Evolutionary conservation across 2,888 invertebrate species (phyloP), one percentile per base, ranked within the genome.

Genomic region (Phalera bucephala): DNA sequence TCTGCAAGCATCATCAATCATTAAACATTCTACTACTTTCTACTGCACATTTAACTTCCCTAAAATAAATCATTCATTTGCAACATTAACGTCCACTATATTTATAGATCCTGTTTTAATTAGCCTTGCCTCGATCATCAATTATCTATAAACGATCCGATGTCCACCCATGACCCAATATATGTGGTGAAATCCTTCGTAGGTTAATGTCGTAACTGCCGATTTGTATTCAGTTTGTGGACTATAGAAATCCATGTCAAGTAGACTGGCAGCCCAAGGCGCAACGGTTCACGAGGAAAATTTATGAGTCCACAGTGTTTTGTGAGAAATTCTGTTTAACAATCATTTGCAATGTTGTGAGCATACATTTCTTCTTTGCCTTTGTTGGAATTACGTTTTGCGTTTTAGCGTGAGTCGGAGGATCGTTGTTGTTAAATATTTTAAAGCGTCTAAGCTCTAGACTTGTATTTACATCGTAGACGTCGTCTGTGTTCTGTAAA

Each of bases 231-330:
- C 89, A 80, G 72, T 67, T 57, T 68, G 76, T 67, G 69, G 61
- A 60, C 72, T 75, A 73, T 87, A 79, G 86, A 84, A 87, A 88
- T 86, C 85, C 87, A 88, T 89, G 89, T 89, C 88, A 89, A 88
- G 89, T 79, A 72, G 76, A 72, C 75, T 69, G 75, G 69, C 79
- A 72, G 66, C 72, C 69, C 77, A 80, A 81, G 80, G 80, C 72
- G 69, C 62, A 66, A 37, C 69, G 64, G 65, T 64, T 58, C 70
- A 68, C 63, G 55, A 81, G 86, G 85, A 80, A 82, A 85, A 86
- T 84, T 82, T 83, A 87, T 69, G 68, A 66, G 62, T 46, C 55
- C 58, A 45, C 48, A 63, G 57, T 53, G 64, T 65, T 67, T 61
- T 67, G 65, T 64, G 65, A 61, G 66, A 65, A 63, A 52, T 50